These are phyloP conservation scores for Platycheirus albimanus DNA, from an alignment of 2,888 invertebrate genomes.

Conservation along the genomic window DNA sequence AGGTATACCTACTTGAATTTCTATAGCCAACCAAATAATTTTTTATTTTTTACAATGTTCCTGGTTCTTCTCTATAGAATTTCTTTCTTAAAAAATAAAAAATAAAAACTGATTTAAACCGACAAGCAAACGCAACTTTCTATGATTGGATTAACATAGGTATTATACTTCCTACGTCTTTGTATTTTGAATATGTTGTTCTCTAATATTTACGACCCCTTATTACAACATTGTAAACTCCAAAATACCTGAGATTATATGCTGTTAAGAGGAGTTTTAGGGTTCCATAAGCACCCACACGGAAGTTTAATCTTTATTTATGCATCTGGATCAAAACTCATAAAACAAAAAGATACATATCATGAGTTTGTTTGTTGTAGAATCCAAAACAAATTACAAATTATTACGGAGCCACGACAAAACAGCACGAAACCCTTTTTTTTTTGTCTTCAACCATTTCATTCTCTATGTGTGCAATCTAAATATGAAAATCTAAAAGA, in stretches of 20 bases:
- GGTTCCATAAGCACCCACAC: slow-evolving; percentile 21
- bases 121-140: no score
- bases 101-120: no score
- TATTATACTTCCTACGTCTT: no score
- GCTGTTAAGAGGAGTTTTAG: background rate
- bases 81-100: no score
- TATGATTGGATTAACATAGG: no score
- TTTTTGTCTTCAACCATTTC: background rate
- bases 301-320: slow-evolving; percentile 32
- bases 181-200: no score
- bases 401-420: slow-evolving; percentile 65
- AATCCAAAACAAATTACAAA: slow-evolving; percentile 58
- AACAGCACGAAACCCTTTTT: slow-evolving; percentile 46
- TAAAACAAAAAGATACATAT: slow-evolving; percentile 49
- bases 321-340: slow-evolving; percentile 25
- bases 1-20: no score
- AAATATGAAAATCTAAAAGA: slow-evolving; percentile 54
- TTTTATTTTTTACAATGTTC: no score
- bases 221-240: background rate
- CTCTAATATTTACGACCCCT: no score
- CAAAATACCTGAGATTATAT: background rate
- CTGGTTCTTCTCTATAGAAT: no score
- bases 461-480: slow-evolving; percentile 31
- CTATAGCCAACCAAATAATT: no score
- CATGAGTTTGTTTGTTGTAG: background rate